These are phyloP conservation scores for Euproctis similis DNA, from an alignment of 2,888 invertebrate species.

Conservation along the genomic window DNA sequence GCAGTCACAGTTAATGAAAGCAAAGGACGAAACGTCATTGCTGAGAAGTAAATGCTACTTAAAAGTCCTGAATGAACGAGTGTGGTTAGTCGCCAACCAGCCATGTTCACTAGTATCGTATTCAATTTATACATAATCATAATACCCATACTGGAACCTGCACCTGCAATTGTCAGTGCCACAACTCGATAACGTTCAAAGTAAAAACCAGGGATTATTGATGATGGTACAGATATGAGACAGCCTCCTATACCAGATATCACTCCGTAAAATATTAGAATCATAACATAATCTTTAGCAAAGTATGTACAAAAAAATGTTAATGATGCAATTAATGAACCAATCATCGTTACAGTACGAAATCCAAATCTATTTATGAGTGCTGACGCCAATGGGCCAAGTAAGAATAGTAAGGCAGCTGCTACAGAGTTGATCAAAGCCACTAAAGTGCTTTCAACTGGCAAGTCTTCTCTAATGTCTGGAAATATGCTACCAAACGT, in stretches of 20 bases:
- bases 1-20: conserved; percentile 48
- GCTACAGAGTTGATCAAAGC: conserved; percentile 55
- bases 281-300: conserved; percentile 30
- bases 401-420: conserved; percentile 48
- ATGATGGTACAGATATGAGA: conserved; percentile 48
- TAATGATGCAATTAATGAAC: conserved; percentile 44
- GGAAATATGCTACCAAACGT: conserved; percentile 54
- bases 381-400: conserved; percentile 54
- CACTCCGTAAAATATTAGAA: conserved; percentile 50
- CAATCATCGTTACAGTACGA: conserved; percentile 52
- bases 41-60: conserved; percentile 45
- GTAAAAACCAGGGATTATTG: conserved; percentile 60
- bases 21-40: conserved; percentile 54
- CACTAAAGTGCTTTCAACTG: conserved; percentile 35
- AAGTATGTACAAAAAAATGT: conserved; percentile 50
- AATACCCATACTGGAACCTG: conserved; percentile 55
- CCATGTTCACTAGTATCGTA: conserved; percentile 37
- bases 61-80: conserved; percentile 56
- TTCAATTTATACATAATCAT: conserved; percentile 52
- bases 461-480: conserved; percentile 45
- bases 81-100: conserved; percentile 54
- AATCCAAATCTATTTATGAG: conserved; percentile 64
- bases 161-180: conserved; percentile 46
- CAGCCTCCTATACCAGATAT: conserved; percentile 53
- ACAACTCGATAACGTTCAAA: conserved; percentile 55